A percentile compares a stretch with the other conserved stretches of the same genome.
Evolutionary conservation across 2,797 vertebrate species (phyloP).

Genomic region (Tinamus major): DNA sequence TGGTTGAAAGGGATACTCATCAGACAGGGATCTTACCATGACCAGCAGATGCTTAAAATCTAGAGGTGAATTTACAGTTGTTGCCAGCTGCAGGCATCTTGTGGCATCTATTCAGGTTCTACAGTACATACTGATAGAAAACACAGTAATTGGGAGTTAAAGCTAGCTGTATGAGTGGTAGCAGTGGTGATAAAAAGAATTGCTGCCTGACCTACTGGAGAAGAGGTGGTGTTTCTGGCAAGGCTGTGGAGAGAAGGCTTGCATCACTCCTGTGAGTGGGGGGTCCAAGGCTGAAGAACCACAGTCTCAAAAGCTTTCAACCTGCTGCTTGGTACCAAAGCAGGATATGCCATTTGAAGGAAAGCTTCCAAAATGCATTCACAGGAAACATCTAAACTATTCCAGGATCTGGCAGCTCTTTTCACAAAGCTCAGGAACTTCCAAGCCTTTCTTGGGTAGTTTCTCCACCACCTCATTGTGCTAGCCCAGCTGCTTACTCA

Average conservation of each 20-base stretch:
- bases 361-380: background rate
- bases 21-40: conserved; percentile 32
- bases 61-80: conserved; percentile 1
- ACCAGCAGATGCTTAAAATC: conserved; percentile 26
- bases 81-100: background rate
- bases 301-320: background rate
- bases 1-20: background rate
- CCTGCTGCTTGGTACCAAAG: background rate
- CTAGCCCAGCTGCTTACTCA: background rate
- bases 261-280: background rate
- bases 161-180: background rate
- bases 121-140: background rate
- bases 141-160: background rate
- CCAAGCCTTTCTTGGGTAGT: accelerated
- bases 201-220: background rate
- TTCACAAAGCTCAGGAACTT: background rate
- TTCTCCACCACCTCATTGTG: background rate
- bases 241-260: background rate
- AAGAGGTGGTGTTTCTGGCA: background rate
- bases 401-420: background rate
- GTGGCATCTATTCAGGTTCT: background rate
- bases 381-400: background rate
- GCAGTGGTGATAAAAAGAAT: background rate
- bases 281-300: background rate
- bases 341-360: background rate